phyloP scores from a whole-genome alignment of 2,797 vertebrate species.

The Neosilurus hyrtlii region DNA sequence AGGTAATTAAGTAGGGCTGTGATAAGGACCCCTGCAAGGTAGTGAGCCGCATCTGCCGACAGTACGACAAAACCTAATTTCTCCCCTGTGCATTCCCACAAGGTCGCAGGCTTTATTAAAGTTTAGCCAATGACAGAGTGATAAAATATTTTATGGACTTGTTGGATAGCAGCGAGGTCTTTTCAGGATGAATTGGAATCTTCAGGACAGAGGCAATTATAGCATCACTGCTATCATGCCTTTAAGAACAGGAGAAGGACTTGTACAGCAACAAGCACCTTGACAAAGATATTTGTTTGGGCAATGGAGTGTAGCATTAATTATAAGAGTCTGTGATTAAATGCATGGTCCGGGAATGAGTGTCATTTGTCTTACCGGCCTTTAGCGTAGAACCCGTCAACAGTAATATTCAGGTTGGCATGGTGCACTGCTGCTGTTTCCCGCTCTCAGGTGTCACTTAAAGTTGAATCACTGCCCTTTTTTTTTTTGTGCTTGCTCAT shows the following conservation, averaged over 20 bases:
- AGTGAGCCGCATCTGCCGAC: conserved; percentile 70
- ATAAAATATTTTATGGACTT: conserved; percentile 91
- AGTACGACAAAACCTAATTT: conserved; percentile 87
- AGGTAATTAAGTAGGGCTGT: conserved; percentile 93
- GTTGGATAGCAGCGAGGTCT: conserved; percentile 69
- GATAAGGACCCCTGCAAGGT: conserved; percentile 88
- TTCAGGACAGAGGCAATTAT: conserved; percentile 83
- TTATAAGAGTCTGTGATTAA: conserved; percentile 80
- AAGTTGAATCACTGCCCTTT: conserved; percentile 53
- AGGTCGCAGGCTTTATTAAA: conserved; percentile 93
- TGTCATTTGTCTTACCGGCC: conserved; percentile 77
- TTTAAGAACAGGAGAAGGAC: conserved; percentile 76
- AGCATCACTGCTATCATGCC: conserved; percentile 81
- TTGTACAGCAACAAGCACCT: conserved; percentile 77
- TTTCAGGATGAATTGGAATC: conserved; percentile 72
- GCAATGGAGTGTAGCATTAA: conserved; percentile 80
- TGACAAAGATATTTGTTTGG: conserved; percentile 85
- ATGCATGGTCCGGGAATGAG: conserved; percentile 69
- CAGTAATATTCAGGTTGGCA: conserved; percentile 65
- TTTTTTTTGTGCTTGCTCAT: conserved; percentile 34
- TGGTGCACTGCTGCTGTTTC: conserved; percentile 3
- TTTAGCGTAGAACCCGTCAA: conserved; percentile 59
- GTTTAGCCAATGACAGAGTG: conserved; percentile 80
- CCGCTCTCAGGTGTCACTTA: conserved; percentile 42
- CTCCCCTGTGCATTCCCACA: conserved; percentile 83